These are phyloP conservation scores for Urocyon cinereoargenteus DNA, from an alignment of 2,797 vertebrate genomes.

Conservation along the genomic window DNA sequence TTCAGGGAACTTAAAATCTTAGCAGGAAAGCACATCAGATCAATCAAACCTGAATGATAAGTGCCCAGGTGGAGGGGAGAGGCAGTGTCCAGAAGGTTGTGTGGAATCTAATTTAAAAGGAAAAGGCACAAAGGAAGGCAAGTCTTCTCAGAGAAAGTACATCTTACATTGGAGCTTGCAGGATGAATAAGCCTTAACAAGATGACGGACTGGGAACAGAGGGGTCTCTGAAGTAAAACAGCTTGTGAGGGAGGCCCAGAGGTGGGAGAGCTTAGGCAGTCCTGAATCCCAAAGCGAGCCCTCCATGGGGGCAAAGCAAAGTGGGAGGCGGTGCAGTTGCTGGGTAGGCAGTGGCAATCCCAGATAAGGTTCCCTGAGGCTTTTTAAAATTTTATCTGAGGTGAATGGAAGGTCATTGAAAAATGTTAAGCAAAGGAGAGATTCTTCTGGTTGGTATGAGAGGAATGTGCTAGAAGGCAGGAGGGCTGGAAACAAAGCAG, in stretches of 20 bases:
- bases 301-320: rapidly evolving
- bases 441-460: background rate
- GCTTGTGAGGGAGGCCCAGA: background rate
- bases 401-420: background rate
- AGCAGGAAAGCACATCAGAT: background rate
- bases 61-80: rapidly evolving
- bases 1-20: background rate
- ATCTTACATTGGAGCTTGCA: background rate
- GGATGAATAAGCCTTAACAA: background rate
- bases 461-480: background rate
- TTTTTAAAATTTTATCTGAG: background rate
- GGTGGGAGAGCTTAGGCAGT: background rate
- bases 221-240: background rate
- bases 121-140: background rate
- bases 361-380: background rate
- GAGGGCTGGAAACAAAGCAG: too few species aligned
- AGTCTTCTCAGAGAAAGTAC: background rate
- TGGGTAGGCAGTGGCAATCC: background rate
- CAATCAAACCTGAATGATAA: background rate
- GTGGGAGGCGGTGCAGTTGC: background rate
- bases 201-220: background rate
- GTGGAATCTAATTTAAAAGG: background rate
- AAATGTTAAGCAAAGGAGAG: background rate
- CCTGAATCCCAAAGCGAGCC: background rate
- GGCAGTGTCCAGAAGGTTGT: background rate